These are phyloP conservation scores for Tetraneura akinire DNA, from an alignment of 1,140 invertebrate genomes.

Conservation along the genomic window DNA sequence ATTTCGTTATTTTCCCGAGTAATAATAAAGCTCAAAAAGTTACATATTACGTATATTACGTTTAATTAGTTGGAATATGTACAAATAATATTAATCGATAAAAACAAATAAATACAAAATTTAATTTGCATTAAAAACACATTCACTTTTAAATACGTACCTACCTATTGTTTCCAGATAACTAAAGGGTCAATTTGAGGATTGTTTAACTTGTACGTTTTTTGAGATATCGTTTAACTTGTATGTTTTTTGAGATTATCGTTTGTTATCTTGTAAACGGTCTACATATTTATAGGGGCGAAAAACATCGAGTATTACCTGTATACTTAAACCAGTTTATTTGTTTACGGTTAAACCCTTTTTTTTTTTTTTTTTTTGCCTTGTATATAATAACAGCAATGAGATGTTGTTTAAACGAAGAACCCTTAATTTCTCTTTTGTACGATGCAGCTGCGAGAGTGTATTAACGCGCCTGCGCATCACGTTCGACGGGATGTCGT, in stretches of 20 bases:
- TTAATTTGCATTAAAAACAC: conserved; percentile 14
- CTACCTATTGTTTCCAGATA: conserved; percentile 19
- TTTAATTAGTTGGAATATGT: too few species aligned
- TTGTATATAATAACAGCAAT: not conserved
- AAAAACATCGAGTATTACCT: too few species aligned
- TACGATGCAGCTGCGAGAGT: not conserved
- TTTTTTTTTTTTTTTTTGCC: not conserved
- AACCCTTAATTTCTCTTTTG: not conserved
- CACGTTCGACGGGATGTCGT: not conserved
- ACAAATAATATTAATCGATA: too few species aligned
- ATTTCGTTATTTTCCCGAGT: too few species aligned
- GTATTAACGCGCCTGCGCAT: not conserved
- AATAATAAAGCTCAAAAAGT: too few species aligned
- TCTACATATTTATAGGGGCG: too few species aligned
- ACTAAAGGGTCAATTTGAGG: conserved; percentile 16
- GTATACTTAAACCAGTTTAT: conserved; percentile 6
- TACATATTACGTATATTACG: too few species aligned
- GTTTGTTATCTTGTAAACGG: conserved; percentile 33
- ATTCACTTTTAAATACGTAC: too few species aligned
- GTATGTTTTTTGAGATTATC: not conserved
- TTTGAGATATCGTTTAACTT: conserved; percentile 13
- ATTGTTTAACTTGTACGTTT: not conserved
- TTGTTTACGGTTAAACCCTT: conserved; percentile 9
- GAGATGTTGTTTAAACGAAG: not conserved
- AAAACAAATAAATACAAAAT: not conserved